Conservation (phyloP, 2,888 invertebrate genomes). For the Nephrotoma guestfalica region DNA sequence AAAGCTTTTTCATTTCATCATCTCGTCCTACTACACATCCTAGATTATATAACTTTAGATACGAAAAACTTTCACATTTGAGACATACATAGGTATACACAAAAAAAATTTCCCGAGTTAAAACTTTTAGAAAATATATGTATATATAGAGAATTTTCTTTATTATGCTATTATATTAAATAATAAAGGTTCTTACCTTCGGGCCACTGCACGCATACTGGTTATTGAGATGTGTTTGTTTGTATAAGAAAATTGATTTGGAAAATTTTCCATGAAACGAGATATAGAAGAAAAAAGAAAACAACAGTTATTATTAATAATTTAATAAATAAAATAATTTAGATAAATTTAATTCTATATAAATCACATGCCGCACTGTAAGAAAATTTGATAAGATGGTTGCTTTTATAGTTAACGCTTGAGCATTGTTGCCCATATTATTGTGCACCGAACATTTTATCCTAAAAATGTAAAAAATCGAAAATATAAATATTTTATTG, state of each 20-base stretch:
- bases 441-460: too few relatives aligned
- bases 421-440: background rate
- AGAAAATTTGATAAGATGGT: background rate
- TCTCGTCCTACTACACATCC: background rate
- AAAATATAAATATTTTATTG: too few relatives aligned
- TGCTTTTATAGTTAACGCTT: background rate
- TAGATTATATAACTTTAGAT: background rate
- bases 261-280: background rate
- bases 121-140: background rate
- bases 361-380: background rate
- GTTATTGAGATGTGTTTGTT: conserved; percentile 18
- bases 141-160: background rate
- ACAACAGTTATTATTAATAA: conserved; percentile 7
- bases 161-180: conserved; percentile 7
- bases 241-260: conserved; percentile 29
- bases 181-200: conserved; percentile 50
- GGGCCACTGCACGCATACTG: conserved; percentile 87
- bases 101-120: background rate
- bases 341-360: background rate
- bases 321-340: conserved; percentile 1
- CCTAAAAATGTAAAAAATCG: too few relatives aligned
- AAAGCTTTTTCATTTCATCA: background rate
- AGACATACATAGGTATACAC: background rate
- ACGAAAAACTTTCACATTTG: background rate
- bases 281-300: conserved; percentile 10